Conservation (phyloP, 1,140 invertebrate species). For the Vollenhovia emeryi region DNA sequence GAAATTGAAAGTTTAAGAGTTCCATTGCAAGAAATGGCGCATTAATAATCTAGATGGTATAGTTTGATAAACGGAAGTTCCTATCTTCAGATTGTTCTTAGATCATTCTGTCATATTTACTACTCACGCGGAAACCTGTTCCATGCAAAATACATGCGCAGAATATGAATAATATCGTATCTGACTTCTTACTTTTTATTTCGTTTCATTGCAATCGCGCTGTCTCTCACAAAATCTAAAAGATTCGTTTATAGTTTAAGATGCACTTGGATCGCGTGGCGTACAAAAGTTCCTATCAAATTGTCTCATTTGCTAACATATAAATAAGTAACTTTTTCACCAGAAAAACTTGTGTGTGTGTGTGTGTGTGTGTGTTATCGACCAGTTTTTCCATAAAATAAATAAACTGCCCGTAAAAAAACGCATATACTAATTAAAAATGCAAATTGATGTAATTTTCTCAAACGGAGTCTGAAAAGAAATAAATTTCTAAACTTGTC, state of each 20-base stretch:
- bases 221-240: neutral
- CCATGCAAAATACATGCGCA: neutral
- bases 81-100: neutral
- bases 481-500: neutral
- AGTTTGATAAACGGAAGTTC: constrained; percentile 16
- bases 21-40: neutral
- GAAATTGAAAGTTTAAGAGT: neutral
- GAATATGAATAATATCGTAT: neutral
- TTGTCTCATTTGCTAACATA: neutral
- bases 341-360: neutral
- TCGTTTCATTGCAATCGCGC: neutral
- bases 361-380: neutral
- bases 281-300: constrained; percentile 35
- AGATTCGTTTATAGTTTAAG: constrained; percentile 3
- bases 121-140: neutral
- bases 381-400: neutral
- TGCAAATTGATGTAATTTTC: neutral
- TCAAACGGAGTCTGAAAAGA: neutral
- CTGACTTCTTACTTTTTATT: neutral
- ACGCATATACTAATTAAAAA: neutral
- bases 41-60: constrained; percentile 8
- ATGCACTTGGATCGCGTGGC: neutral
- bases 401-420: neutral
- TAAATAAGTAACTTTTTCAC: constrained; percentile 28
- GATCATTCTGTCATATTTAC: neutral